A percentile compares a stretch with the other conserved stretches of the same genome.
phyloP scores from a whole-genome alignment of 2,888 invertebrate species.

The Exocentrus adspersus region DNA sequence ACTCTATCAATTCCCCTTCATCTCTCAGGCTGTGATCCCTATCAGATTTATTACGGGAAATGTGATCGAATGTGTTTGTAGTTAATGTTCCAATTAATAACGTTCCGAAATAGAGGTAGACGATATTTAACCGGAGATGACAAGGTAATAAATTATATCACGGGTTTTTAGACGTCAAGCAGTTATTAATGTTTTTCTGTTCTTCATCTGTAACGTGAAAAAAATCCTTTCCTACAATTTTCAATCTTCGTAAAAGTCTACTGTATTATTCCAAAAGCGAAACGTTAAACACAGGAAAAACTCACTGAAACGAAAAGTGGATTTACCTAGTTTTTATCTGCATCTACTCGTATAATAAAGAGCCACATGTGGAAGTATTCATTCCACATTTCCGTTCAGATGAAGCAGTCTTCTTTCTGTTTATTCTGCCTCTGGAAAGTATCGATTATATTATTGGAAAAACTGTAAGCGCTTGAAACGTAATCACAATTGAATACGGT shows the following conservation, averaged over 20 bases:
- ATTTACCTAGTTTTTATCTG: too few relatives aligned
- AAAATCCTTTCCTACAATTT: too few relatives aligned
- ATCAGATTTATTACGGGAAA: background rate
- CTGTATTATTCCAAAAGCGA: too few relatives aligned
- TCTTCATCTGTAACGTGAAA: too few relatives aligned
- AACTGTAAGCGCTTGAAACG: background rate
- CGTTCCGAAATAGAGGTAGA: background rate
- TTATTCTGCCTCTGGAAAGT: background rate
- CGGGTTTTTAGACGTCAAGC: background rate
- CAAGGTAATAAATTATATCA: background rate
- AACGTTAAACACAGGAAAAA: too few relatives aligned
- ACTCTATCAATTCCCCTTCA: conserved; percentile 2
- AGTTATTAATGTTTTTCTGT: too few relatives aligned
- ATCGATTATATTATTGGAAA: background rate
- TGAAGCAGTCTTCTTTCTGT: too few relatives aligned
- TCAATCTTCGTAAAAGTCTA: too few relatives aligned
- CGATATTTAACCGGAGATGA: background rate
- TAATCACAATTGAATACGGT: background rate
- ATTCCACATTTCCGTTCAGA: too few relatives aligned
- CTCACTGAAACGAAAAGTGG: too few relatives aligned
- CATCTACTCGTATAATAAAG: too few relatives aligned
- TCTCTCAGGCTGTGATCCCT: background rate
- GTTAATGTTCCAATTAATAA: conserved; percentile 2
- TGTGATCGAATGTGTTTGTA: background rate
- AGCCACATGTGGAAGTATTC: too few relatives aligned